Conservation (phyloP, 2,888 invertebrate species). For the Trichopoda pennipes region DNA sequence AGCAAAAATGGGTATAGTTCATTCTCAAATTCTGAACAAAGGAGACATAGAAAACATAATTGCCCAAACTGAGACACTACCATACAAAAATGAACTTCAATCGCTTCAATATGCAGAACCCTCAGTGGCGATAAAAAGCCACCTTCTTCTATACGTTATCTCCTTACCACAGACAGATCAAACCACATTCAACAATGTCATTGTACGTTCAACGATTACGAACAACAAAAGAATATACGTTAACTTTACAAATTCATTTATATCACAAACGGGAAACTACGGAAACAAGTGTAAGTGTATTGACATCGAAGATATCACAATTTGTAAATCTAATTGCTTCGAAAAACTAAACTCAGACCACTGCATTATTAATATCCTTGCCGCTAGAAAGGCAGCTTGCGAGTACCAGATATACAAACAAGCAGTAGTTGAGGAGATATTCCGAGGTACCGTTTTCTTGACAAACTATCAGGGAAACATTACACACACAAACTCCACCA, state of each 20-base stretch:
- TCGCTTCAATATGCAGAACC: conserved; percentile 68
- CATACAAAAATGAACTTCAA: conserved; percentile 67
- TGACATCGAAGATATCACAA: conserved; percentile 34
- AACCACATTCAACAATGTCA: conserved; percentile 57
- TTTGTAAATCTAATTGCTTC: conserved; percentile 14
- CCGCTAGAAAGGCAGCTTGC: conserved; percentile 1
- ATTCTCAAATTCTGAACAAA: conserved; percentile 63
- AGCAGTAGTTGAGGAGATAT: conserved; percentile 12
- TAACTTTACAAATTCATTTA: conserved; percentile 43
- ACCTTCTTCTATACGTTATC: conserved; percentile 61
- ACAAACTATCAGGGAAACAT: conserved; percentile 18
- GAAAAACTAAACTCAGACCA: conserved; percentile 20
- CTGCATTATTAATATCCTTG: conserved; percentile 23
- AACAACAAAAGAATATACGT: conserved; percentile 57
- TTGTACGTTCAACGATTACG: conserved; percentile 57
- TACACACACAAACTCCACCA: not conserved
- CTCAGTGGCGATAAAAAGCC: conserved; percentile 61
- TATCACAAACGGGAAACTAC: conserved; percentile 53
- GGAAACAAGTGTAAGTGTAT: conserved; percentile 38
- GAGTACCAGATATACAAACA: conserved; percentile 22
- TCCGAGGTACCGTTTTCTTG: not conserved
- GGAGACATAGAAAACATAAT: conserved; percentile 63
- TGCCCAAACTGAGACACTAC: conserved; percentile 64
- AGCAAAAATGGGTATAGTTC: conserved; percentile 65
- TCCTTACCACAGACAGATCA: conserved; percentile 62